phyloP scores from a whole-genome alignment of 1,140 invertebrate genomes.

The Bombus soroeensis region DNA sequence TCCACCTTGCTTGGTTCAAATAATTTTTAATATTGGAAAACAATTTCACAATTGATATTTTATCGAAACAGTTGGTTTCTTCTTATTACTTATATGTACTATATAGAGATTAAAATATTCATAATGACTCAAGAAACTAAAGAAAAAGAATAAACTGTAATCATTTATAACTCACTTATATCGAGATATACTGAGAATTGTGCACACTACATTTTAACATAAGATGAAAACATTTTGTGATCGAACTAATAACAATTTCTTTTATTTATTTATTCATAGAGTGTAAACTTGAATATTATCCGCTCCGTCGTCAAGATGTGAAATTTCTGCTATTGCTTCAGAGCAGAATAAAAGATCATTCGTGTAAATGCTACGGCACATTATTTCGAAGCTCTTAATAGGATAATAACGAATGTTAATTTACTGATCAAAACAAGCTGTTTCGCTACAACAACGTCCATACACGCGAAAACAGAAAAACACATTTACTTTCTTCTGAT shows the following conservation, averaged over 20 bases:
- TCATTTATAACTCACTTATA: slow-evolving; percentile 34
- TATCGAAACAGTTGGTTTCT: slow-evolving; percentile 29
- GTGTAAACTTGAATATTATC: neutral
- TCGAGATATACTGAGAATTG: slow-evolving; percentile 36
- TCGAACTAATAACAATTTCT: slow-evolving; percentile 23
- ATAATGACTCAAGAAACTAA: slow-evolving; percentile 13
- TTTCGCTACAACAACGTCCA: neutral
- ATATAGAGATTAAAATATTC: slow-evolving; percentile 13
- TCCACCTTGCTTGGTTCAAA: slow-evolving; percentile 32
- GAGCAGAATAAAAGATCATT: neutral
- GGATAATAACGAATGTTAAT: slow-evolving; percentile 3
- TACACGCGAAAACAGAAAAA: slow-evolving; percentile 10
- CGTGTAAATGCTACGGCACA: slow-evolving; percentile 4
- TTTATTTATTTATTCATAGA: slow-evolving; percentile 21
- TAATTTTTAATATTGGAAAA: slow-evolving; percentile 28
- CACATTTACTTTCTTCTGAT: slow-evolving; percentile 29
- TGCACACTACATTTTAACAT: slow-evolving; percentile 39
- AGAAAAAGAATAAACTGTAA: slow-evolving; percentile 12
- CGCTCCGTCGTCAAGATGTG: neutral
- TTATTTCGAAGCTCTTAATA: slow-evolving; percentile 22
- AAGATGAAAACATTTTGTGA: slow-evolving; percentile 19
- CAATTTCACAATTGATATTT: slow-evolving; percentile 25
- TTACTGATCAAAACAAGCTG: slow-evolving; percentile 29
- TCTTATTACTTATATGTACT: slow-evolving; percentile 15
- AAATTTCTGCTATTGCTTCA: neutral